Base-by-base conservation (phyloP, 2,888 invertebrate genomes). In the Ferrisia virgata region DNA sequence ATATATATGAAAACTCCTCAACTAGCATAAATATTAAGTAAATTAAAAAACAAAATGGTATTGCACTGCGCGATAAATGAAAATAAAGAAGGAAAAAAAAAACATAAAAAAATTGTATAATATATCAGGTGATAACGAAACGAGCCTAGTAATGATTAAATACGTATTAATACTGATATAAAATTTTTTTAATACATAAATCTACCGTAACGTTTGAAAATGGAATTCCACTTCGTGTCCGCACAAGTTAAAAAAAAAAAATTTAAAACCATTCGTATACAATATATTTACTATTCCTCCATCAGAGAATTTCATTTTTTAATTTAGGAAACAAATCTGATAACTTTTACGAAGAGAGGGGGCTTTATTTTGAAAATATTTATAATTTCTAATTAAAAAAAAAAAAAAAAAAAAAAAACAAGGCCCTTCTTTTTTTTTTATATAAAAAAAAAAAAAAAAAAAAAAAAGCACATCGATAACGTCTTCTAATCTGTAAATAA, bases 111-210 rank as follows among this genome's bases (percentile, higher is more conserved):
- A 28, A 28, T 22, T 22, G 58, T 25, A 28, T 22, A 2, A 13
- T 15, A 3, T 58, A 72, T 33, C 33, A 72, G 31, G 72, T 33
- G 72, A 72, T n/a, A 72, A 72, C 58, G 72, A 72, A 33, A 72
- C 72, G 33, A 72, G 33, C 28, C 72, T 31, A 33, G 72, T 33
- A 72, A 72, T n/a, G 33, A 33, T 25, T 28, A 64, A 64, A 72
- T 72, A 72, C 33, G 72, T 72, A 72, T 72, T 72, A 72, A 72
- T 72, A 72, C 72, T 72, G 72, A 72, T 72, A 72, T 33, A 72
- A 33, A 15, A n/a, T 72, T 72, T 72, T 58, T 72, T 72, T 33
- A 72, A 72, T 72, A 72, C 72, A 72, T 33, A 33, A 53, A 28
- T 64, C 58, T 64, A 25, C 25, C 58, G 58, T 25, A 11, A 28